Percentiles rank a stretch among this genome's conserved stretches.
Conservation (phyloP, 2,113 vertebrate species). For the Perca fluviatilis region DNA sequence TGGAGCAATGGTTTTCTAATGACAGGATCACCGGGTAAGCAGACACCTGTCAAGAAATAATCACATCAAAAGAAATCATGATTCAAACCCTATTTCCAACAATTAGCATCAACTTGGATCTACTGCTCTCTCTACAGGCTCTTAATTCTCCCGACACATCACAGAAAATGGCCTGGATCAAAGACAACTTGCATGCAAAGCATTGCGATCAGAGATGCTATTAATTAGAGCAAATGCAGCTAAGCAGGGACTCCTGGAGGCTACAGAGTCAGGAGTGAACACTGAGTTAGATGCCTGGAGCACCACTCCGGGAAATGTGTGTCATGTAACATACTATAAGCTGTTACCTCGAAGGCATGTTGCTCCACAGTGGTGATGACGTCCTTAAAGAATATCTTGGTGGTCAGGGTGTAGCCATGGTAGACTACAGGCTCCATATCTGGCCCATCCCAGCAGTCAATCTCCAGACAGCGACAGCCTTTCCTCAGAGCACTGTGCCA, state of each 20-base stretch:
- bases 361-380: conserved; percentile 87
- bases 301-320: background rate
- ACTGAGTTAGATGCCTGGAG: background rate
- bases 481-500: conserved; percentile 86
- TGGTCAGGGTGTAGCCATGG: conserved; percentile 90
- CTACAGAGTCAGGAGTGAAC: conserved; percentile 7
- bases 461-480: conserved; percentile 93
- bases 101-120: conserved; percentile 37
- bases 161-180: conserved; percentile 44
- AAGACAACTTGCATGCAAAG: conserved; percentile 22
- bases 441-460: conserved; percentile 92
- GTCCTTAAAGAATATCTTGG: conserved; percentile 88
- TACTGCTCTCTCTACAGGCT: conserved; percentile 8
- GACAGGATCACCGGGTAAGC: conserved; percentile 91
- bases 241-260: conserved; percentile 18
- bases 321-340: conserved; percentile 17
- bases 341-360: conserved; percentile 89
- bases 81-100: conserved; percentile 18
- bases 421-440: conserved; percentile 89
- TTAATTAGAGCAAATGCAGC: conserved; percentile 53
- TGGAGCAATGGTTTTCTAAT: conserved; percentile 91
- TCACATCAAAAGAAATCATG: background rate
- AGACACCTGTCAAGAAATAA: conserved; percentile 82
- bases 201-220: conserved; percentile 33
- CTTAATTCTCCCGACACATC: conserved; percentile 19